Conservation (phyloP, 2,888 invertebrate species). For the Pristionchus entomophagus region DNA sequence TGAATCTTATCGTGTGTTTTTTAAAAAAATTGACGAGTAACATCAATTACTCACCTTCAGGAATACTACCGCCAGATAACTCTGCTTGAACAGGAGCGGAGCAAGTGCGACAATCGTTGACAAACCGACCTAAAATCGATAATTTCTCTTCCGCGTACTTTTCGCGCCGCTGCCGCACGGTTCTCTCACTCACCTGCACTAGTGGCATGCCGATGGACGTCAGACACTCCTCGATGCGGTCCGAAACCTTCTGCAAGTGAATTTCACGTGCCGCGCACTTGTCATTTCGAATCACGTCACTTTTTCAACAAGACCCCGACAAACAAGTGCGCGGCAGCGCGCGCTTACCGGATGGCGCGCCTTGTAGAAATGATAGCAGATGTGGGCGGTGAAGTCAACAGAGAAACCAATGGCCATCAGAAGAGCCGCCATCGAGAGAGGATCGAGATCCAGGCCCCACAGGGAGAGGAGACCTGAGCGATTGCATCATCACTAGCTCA, state of each 20-base stretch:
- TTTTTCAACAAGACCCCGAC: no score
- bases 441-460: slow-evolving; percentile 65
- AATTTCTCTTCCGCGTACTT: not conserved
- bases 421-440: slow-evolving; percentile 67
- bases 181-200: slow-evolving; percentile 54
- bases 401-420: slow-evolving; percentile 73
- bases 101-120: slow-evolving; percentile 71
- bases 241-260: slow-evolving; percentile 56
- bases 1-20: not conserved
- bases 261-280: not conserved
- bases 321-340: not conserved
- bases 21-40: not conserved
- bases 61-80: slow-evolving; percentile 71
- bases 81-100: slow-evolving; percentile 71
- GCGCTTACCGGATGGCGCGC: slow-evolving; percentile 58
- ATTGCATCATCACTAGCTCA: no score
- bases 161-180: not conserved
- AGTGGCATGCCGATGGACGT: slow-evolving; percentile 71
- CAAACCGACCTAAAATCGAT: slow-evolving; percentile 61
- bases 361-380: slow-evolving; percentile 73
- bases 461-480: slow-evolving; percentile 55
- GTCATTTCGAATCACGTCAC: not conserved
- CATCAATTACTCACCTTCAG: slow-evolving; percentile 54
- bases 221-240: slow-evolving; percentile 65
- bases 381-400: slow-evolving; percentile 71